Conservation (phyloP, 2,113 vertebrate species). For the Ammodytes dubius region DNA sequence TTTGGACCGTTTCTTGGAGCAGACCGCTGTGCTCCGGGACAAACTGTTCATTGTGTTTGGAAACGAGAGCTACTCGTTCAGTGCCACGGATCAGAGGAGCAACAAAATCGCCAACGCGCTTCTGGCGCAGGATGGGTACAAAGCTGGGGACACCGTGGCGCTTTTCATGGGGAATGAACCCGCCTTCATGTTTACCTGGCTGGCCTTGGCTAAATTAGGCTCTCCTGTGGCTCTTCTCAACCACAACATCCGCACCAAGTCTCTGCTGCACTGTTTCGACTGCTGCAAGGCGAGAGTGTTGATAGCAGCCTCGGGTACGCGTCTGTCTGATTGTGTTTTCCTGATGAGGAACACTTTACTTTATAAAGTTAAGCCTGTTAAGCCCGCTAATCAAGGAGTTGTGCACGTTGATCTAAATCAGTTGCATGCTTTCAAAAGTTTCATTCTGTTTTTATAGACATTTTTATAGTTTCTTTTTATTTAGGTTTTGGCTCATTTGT, state of each 20-base stretch:
- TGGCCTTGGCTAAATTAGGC: constrained; percentile 88
- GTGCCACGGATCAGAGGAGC: constrained; percentile 81
- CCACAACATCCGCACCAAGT: constrained; percentile 83
- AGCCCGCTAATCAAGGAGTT: background rate
- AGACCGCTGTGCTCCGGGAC: constrained; percentile 66
- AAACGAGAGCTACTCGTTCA: constrained; percentile 77
- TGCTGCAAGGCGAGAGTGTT: constrained; percentile 85
- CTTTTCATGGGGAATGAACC: constrained; percentile 89
- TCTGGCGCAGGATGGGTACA: constrained; percentile 68
- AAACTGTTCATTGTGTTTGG: constrained; percentile 83
- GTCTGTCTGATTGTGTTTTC: background rate
- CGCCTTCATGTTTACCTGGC: constrained; percentile 87
- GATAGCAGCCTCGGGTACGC: constrained; percentile 86
- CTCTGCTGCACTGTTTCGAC: constrained; percentile 87
- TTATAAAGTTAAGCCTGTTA: background rate
- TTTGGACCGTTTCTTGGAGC: constrained; percentile 81
- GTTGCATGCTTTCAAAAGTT: background rate
- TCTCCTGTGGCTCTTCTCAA: constrained; percentile 89
- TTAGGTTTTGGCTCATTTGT: too few relatives aligned
- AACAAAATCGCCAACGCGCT: constrained; percentile 85
- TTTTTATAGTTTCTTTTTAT: too few relatives aligned
- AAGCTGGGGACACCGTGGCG: constrained; percentile 84
- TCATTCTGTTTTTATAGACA: background rate
- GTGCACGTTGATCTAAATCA: background rate
- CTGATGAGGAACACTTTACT: background rate